phyloP scores from a whole-genome alignment of 2,113 vertebrate genomes.

The Acrocephalus kingi region DNA sequence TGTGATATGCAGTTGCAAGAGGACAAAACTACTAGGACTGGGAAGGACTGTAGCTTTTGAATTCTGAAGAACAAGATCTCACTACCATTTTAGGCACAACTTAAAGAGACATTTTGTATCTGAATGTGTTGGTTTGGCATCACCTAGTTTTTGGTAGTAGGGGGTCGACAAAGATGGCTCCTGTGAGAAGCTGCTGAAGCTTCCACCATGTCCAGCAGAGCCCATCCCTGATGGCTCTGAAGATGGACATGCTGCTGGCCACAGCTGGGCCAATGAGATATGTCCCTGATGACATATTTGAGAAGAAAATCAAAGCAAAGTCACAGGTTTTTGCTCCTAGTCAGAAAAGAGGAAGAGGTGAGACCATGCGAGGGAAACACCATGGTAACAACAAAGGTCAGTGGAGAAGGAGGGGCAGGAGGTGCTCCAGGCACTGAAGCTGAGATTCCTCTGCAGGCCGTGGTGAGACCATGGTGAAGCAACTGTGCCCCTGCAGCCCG shows the following conservation, averaged over 20 bases:
- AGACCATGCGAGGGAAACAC: not conserved
- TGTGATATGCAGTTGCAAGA: not conserved
- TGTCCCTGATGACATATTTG: not conserved
- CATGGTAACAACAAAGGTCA: not conserved
- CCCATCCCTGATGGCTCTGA: not conserved
- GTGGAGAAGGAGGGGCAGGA: not conserved
- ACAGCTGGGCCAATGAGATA: too few species aligned
- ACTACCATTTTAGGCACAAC: not conserved
- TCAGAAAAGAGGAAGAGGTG: not conserved
- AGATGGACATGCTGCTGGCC: not conserved
- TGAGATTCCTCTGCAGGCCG: not conserved
- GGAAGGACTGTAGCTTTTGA: not conserved
- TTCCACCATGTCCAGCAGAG: not conserved
- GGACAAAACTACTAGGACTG: not conserved
- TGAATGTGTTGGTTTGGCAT: not conserved
- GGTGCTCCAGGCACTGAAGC: accelerated
- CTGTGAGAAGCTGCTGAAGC: too few species aligned
- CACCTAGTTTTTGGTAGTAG: too few species aligned
- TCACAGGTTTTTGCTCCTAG: not conserved
- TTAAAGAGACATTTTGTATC: not conserved
- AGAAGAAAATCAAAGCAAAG: not conserved
- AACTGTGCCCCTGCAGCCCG: not conserved
- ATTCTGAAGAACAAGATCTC: not conserved
- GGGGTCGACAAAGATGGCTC: not conserved
- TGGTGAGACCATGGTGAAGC: not conserved